Evolutionary conservation across 2,888 invertebrate species (phyloP), one percentile per base, ranked within the genome.

Genomic region (Cheilosia scutellata): DNA sequence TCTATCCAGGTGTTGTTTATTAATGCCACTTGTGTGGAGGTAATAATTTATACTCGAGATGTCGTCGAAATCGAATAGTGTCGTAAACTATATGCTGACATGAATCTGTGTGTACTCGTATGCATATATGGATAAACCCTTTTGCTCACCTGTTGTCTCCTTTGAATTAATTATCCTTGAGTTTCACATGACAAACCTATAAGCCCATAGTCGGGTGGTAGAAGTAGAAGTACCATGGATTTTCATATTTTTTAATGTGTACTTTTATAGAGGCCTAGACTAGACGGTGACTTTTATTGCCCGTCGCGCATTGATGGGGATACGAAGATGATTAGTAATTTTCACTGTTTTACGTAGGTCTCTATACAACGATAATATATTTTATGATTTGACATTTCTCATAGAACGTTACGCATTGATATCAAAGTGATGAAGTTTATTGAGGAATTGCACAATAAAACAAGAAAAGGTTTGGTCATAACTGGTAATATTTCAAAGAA

Each of bases 11-110:
- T 80, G 84, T 79, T 80, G 74, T 75, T 70, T 80, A 84, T 75
- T 75, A 65, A 63, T 79, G 72, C 68, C 68, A 70, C 77, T 78
- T 75, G 65, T 65, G 63, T 27, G 40, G 40, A 60, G 84, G 63
- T 66, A 84, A 84, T 84, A 84, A 79, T 55, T 84, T 75, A 84
- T 80, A 71, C 57, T 57, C 51, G 65, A 79, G 65, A 76, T 80
- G 84, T 80, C 84, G 74, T 84, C 79, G 79, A 70, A 84, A 60
- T 70, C 80, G 71, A 80, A 84, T 75, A 75, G 79, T 71, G 66
- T 84, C 84, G 57, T 84, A 84, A 80, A 84, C 75, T 57, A 63
- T 53, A 57, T 65, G 70, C 40, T 47, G 65, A 62, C 55, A 60
- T 60, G 78, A 78, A 78, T 72, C 58, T 58, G 42, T 66, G 44